These are phyloP conservation scores for Hyperopisus bebe DNA, from an alignment of 2,113 vertebrate species.

Conservation along the genomic window DNA sequence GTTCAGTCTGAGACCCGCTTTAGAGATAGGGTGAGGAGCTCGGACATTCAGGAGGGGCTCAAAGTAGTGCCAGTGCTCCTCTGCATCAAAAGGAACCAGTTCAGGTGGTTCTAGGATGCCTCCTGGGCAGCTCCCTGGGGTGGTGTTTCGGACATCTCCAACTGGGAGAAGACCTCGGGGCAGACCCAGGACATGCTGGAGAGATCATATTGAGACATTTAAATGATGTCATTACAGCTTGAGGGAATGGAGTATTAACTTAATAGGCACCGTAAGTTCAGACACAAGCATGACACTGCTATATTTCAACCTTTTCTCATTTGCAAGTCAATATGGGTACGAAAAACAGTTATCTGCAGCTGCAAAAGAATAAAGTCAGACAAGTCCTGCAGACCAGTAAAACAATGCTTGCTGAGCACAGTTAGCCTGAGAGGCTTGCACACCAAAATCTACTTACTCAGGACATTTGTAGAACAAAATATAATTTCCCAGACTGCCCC, in stretches of 20 bases:
- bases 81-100: neutral
- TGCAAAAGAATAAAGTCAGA: neutral
- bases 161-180: neutral
- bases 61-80: neutral
- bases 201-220: neutral
- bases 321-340: neutral
- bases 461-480: constrained; percentile 12
- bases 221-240: neutral
- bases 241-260: neutral
- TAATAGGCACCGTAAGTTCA: neutral
- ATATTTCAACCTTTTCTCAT: neutral
- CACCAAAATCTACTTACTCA: constrained; percentile 13
- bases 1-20: neutral
- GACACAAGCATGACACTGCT: neutral
- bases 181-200: neutral
- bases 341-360: neutral
- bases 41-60: neutral
- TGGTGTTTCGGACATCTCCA: neutral
- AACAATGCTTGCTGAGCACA: neutral
- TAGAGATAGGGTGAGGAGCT: neutral
- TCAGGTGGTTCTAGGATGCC: neutral
- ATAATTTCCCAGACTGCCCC: constrained; percentile 5
- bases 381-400: neutral
- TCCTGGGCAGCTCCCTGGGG: neutral
- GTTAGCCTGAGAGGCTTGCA: neutral